Evolutionary conservation across 2,797 vertebrate species (phyloP).

Genomic region (Distichodus sexfasciatus): DNA sequence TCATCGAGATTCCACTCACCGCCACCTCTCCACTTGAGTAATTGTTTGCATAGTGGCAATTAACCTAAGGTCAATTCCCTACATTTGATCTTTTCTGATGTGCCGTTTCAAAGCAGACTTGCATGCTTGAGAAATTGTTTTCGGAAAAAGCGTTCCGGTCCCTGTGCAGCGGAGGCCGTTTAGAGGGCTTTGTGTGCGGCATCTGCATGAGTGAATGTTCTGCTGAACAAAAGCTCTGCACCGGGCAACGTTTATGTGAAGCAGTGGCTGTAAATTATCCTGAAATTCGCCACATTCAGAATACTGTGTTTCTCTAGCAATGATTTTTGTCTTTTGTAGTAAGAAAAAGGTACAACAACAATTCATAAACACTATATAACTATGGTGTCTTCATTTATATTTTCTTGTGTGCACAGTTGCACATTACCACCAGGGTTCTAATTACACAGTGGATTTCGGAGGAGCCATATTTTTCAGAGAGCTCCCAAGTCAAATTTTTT

Average conservation of each 20-base stretch:
- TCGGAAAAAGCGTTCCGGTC: neutral
- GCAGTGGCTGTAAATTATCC: slow-evolving; percentile 16
- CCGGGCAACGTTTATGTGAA: too few relatives aligned
- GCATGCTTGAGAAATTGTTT: neutral
- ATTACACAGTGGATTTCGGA: neutral
- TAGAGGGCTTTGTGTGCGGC: slow-evolving; percentile 6
- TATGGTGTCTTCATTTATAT: neutral
- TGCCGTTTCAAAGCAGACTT: neutral
- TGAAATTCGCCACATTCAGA: slow-evolving; percentile 10
- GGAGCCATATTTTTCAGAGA: too few relatives aligned
- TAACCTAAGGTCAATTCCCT: slow-evolving; percentile 27
- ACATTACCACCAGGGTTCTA: too few relatives aligned
- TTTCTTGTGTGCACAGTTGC: neutral
- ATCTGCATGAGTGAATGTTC: slow-evolving; percentile 9
- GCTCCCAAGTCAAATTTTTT: too few relatives aligned
- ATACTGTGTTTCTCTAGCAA: neutral
- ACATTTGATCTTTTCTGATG: slow-evolving; percentile 19
- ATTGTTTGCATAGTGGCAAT: slow-evolving; percentile 26
- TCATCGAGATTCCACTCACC: slow-evolving; percentile 10
- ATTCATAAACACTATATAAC: neutral
- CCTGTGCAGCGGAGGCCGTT: neutral
- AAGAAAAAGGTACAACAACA: slow-evolving; percentile 1
- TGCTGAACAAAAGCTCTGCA: slow-evolving; percentile 17
- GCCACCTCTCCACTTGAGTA: slow-evolving; percentile 11
- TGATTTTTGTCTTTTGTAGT: neutral